Base-by-base conservation (phyloP, 2,888 invertebrate species). In the Ferrisia virgata region DNA sequence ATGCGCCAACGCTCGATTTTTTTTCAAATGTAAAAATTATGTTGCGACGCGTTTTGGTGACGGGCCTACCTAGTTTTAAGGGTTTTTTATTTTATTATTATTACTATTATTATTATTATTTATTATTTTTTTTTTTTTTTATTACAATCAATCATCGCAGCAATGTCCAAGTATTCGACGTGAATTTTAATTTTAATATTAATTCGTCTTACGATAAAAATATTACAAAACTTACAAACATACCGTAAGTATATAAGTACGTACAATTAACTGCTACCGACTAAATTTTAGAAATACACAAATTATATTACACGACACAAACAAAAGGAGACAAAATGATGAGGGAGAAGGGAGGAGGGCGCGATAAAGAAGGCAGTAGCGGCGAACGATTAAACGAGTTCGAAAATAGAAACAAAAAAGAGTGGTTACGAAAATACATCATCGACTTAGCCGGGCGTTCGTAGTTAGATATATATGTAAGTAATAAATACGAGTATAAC, bases 201-300 rank as follows among this genome's bases (percentile, higher is more conserved):
- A 79, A 79, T 79, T 79, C 28, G 28, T 64, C 64, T 79, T 78
- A 39, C 8, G 43, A 39, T 79, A 36, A 79, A 78, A 79, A 79
- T 40, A 28, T 79, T 78, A 28, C 79, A 79, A 79, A 79, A 79
- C 79, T 22, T 18, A 33, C 18, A 78, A 1, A 25, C 18, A 15
- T 28, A 79, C 8, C n/a, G n/a, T n/a, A n/a, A n/a, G n/a, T n/a
- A n/a, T n/a, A n/a, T n/a, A n/a, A n/a, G n/a, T n/a, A n/a, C n/a
- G n/a, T n/a, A n/a, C n/a, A n/a, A n/a, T n/a, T n/a, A 79, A 43
- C 28, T 43, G 13, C 43, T 40, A 28, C 25, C 43, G 15, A 39
- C 18, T n/a, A 36, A n/a, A 25, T 43, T 79, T 79, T 25, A 28
- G 25, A 36, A 43, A 79, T 25, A 22, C 28, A 15, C 79, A 15